A percentile compares a stretch with the other conserved stretches of the same genome.
phyloP scores from a whole-genome alignment of 2,888 invertebrate genomes.

The Acronicta aceris region DNA sequence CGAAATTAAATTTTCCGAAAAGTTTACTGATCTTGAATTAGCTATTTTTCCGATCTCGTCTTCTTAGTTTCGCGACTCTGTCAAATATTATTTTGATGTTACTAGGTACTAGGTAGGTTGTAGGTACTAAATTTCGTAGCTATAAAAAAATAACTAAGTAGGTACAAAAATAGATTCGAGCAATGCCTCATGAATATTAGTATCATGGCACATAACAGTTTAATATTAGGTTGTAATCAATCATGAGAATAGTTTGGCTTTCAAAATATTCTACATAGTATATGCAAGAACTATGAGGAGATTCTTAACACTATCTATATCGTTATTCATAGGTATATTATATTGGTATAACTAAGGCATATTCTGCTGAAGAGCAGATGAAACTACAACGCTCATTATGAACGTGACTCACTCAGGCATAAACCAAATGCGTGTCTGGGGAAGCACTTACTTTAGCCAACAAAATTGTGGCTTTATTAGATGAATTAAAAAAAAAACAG shows the following conservation, averaged over 20 bases:
- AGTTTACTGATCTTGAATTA: constrained; percentile 43
- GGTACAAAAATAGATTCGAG: background rate
- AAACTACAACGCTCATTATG: constrained; percentile 41
- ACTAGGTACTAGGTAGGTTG: no score
- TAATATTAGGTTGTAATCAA: no score
- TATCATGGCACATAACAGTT: no score
- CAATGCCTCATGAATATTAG: no score
- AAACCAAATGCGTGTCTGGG: constrained; percentile 43
- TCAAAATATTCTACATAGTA: no score
- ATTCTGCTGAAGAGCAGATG: constrained; percentile 29
- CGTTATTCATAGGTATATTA: constrained; percentile 2
- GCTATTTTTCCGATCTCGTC: constrained; percentile 1
- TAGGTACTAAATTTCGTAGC: no score
- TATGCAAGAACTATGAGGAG: no score
- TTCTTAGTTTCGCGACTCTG: constrained; percentile 6
- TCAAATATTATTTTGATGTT: constrained; percentile 13
- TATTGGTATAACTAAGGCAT: constrained; percentile 19
- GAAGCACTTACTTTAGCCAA: constrained; percentile 36
- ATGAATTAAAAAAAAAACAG: background rate
- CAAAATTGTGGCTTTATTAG: constrained; percentile 27
- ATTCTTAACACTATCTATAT: no score
- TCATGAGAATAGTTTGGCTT: no score
- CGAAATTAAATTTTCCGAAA: constrained; percentile 53
- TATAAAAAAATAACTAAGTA: no score
- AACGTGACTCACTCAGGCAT: constrained; percentile 37